Conservation (phyloP, 2,888 invertebrate genomes). For the Dromius quadrimaculatus region DNA sequence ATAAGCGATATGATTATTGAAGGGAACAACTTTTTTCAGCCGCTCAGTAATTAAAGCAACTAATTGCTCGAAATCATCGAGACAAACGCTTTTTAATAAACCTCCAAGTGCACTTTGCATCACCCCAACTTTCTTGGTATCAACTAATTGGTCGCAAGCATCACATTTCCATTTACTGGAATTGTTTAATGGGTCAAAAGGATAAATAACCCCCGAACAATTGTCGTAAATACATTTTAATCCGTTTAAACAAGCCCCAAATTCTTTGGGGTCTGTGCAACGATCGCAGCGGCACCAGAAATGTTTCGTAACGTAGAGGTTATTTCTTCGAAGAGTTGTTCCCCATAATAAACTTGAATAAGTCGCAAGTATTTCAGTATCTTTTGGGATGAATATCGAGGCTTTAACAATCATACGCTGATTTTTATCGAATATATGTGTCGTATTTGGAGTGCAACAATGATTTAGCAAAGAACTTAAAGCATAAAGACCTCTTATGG, state of each 20-base stretch:
- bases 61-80: slow-evolving; percentile 69
- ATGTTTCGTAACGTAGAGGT: slow-evolving; percentile 76
- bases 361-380: slow-evolving; percentile 75
- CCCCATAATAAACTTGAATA: slow-evolving; percentile 79
- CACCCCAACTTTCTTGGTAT: slow-evolving; percentile 68
- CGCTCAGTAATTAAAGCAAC: slow-evolving; percentile 71
- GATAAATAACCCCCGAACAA: slow-evolving; percentile 70
- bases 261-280: slow-evolving; percentile 77
- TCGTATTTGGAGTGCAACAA: slow-evolving; percentile 76
- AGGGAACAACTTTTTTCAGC: slow-evolving; percentile 70
- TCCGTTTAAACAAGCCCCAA: slow-evolving; percentile 72
- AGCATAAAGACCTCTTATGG: slow-evolving; percentile 76
- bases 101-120: slow-evolving; percentile 70
- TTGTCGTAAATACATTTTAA: slow-evolving; percentile 70
- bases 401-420: slow-evolving; percentile 74
- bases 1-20: slow-evolving; percentile 72
- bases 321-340: slow-evolving; percentile 73
- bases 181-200: slow-evolving; percentile 69
- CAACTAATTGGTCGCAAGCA: slow-evolving; percentile 68
- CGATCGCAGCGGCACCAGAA: slow-evolving; percentile 76
- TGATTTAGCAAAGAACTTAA: slow-evolving; percentile 78
- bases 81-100: slow-evolving; percentile 68
- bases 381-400: slow-evolving; percentile 70
- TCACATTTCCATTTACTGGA: slow-evolving; percentile 73
- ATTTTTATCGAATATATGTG: slow-evolving; percentile 72